phyloP scores from a whole-genome alignment of 2,888 invertebrate species.

The Saturnia pavonia region DNA sequence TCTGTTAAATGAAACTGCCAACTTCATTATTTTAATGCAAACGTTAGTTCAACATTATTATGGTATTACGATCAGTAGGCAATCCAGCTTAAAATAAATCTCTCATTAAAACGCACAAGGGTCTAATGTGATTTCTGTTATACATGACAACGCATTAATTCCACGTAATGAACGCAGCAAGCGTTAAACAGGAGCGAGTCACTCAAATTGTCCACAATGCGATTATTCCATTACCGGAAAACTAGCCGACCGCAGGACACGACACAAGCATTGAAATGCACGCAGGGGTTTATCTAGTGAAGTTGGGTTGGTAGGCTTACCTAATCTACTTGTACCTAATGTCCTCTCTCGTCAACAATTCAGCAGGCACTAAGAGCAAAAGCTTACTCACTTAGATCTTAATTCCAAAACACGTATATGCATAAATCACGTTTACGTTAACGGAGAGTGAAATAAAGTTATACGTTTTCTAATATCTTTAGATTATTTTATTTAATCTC shows the following conservation, averaged over 20 bases:
- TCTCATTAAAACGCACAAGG: slow-evolving; percentile 71
- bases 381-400: slow-evolving; percentile 22
- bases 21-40: slow-evolving; percentile 25
- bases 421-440: neutral
- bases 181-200: slow-evolving; percentile 73
- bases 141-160: slow-evolving; percentile 77
- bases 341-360: slow-evolving; percentile 39
- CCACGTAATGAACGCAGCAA: slow-evolving; percentile 71
- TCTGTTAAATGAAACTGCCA: slow-evolving; percentile 34
- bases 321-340: slow-evolving; percentile 25
- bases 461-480: neutral
- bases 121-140: slow-evolving; percentile 69
- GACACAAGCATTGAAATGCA: slow-evolving; percentile 43
- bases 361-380: slow-evolving; percentile 33
- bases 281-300: slow-evolving; percentile 22
- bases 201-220: slow-evolving; percentile 77
- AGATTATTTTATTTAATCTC: too few relatives aligned
- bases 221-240: slow-evolving; percentile 73
- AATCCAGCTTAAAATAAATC: slow-evolving; percentile 48
- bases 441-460: neutral
- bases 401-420: neutral
- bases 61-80: slow-evolving; percentile 12
- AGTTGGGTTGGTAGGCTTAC: slow-evolving; percentile 9
- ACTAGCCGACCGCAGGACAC: slow-evolving; percentile 51
- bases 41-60: slow-evolving; percentile 16